Conservation (phyloP, 2,113 vertebrate species). For the Urocitellus parryii region DNA sequence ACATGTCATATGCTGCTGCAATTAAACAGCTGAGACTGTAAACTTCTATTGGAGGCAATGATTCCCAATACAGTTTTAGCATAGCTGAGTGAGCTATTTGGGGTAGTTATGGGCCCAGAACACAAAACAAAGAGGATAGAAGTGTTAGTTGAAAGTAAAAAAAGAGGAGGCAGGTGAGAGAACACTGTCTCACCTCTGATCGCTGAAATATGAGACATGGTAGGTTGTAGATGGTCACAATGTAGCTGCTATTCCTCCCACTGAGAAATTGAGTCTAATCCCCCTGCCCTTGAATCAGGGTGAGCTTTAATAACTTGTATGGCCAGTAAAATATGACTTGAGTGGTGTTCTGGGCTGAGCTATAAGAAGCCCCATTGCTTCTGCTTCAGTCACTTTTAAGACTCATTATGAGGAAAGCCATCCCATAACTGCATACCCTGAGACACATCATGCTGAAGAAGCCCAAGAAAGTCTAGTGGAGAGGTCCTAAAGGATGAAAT, state of each 20-base stretch:
- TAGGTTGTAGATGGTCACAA: neutral
- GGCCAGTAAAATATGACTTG: neutral
- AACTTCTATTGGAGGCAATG: neutral
- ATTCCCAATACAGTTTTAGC: conserved; percentile 30
- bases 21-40: neutral
- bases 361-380: neutral
- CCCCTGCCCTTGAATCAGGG: neutral
- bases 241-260: conserved; percentile 13
- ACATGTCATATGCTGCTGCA: neutral
- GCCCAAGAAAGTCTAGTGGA: neutral
- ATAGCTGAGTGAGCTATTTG: neutral
- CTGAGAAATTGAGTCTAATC: neutral
- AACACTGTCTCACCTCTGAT: neutral
- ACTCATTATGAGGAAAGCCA: neutral
- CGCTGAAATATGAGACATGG: neutral
- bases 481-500: neutral
- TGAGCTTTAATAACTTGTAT: neutral
- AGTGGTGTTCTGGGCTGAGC: neutral
- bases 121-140: neutral
- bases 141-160: neutral
- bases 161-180: neutral
- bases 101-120: neutral
- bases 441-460: neutral
- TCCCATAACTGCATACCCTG: neutral
- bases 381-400: neutral